These are phyloP conservation scores for Ptychobarbus kaznakovi DNA, from an alignment of 2,797 vertebrate species.

Conservation along the genomic window DNA sequence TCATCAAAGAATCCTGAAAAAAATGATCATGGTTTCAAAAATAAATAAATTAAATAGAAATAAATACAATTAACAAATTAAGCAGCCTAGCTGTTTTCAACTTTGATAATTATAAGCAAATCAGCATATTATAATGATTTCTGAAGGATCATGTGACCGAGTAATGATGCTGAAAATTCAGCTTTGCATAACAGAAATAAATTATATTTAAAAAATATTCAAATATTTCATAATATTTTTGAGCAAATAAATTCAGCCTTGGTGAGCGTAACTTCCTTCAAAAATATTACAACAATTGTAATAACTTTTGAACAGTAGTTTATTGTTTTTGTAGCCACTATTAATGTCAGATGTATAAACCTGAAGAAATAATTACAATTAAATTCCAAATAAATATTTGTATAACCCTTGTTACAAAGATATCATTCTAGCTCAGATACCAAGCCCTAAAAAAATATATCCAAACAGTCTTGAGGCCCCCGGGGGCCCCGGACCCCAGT, in stretches of 20 bases:
- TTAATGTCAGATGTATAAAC: background rate
- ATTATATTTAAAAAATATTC: too few relatives aligned
- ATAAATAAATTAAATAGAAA: background rate
- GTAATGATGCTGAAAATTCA: background rate
- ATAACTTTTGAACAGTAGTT: background rate
- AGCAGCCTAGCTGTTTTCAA: background rate
- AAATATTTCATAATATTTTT: slow-evolving; percentile 3
- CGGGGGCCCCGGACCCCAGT: background rate
- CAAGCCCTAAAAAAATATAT: background rate
- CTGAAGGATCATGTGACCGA: background rate
- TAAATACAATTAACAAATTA: background rate
- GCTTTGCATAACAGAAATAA: background rate
- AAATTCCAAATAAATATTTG: background rate
- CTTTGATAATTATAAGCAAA: background rate
- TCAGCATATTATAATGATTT: background rate
- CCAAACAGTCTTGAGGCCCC: background rate
- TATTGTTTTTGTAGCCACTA: too few relatives aligned
- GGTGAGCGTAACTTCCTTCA: background rate
- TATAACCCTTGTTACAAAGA: background rate
- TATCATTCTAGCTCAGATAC: background rate
- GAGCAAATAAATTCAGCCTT: background rate
- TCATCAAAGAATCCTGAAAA: background rate
- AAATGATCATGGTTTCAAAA: background rate
- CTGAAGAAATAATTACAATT: background rate
- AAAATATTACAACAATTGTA: background rate